Evolutionary conservation across 2,797 vertebrate species (phyloP).

Genomic region (Semotilus atromaculatus): DNA sequence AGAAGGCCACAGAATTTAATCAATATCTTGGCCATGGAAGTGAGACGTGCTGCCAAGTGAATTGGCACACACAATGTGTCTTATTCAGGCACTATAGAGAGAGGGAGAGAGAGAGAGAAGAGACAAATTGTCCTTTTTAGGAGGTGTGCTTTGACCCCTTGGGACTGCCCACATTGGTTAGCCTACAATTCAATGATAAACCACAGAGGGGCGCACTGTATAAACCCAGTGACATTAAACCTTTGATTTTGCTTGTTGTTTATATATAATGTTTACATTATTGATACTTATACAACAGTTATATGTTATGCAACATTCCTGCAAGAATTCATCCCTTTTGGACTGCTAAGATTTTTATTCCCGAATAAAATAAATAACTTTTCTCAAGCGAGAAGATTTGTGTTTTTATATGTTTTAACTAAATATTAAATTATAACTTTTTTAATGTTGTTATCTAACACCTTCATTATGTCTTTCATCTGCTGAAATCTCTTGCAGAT

Average conservation of each 20-base stretch:
- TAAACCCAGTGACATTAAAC: conserved; percentile 1
- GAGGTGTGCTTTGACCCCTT: conserved; percentile 52
- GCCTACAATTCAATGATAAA: conserved; percentile 26
- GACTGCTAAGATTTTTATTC: background rate
- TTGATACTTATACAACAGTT: background rate
- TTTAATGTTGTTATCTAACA: background rate
- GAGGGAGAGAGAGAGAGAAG: conserved; percentile 59
- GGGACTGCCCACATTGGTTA: conserved; percentile 41
- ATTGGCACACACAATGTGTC: conserved; percentile 78
- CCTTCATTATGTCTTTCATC: background rate
- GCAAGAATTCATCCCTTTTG: background rate
- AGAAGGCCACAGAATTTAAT: conserved; percentile 77
- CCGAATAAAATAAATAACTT: background rate
- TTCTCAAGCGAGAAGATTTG: background rate
- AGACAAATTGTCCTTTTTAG: conserved; percentile 68
- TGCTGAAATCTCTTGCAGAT: background rate
- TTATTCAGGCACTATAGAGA: conserved; percentile 71
- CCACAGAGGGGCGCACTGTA: conserved; percentile 12
- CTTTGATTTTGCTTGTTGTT: no score
- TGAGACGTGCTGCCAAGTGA: conserved; percentile 77
- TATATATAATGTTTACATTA: background rate
- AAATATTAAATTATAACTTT: background rate
- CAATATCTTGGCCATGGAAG: conserved; percentile 77
- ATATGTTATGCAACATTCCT: background rate
- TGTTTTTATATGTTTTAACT: background rate